phyloP scores from a whole-genome alignment of 2,888 invertebrate genomes.

The Cataglyphis livida region DNA sequence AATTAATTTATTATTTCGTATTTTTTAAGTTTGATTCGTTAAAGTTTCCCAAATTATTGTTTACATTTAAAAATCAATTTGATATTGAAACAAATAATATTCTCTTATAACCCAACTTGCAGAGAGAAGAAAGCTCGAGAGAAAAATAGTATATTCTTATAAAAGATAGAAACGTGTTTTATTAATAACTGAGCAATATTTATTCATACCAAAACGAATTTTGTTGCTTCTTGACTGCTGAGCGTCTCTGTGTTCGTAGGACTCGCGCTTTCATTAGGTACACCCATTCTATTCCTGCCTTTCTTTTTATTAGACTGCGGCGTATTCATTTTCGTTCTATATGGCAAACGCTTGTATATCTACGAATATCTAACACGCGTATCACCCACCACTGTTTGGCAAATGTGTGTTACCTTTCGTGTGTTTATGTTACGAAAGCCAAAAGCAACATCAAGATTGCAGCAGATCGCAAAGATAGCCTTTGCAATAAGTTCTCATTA shows the following conservation, averaged over 20 bases:
- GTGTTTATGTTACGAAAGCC: background rate
- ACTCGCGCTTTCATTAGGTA: conserved; percentile 74
- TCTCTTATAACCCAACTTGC: background rate
- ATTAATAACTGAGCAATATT: background rate
- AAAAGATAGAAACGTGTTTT: background rate
- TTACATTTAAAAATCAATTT: background rate
- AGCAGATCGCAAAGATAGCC: background rate
- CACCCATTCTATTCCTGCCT: conserved; percentile 80
- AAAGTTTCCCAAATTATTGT: background rate
- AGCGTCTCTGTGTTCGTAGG: conserved; percentile 76
- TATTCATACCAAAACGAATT: conserved; percentile 81
- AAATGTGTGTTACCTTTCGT: background rate
- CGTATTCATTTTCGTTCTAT: conserved; percentile 75
- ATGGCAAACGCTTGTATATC: background rate
- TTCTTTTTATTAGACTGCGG: conserved; percentile 83
- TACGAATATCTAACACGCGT: background rate
- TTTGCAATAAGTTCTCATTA: background rate
- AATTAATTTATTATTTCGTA: background rate
- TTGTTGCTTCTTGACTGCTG: conserved; percentile 81
- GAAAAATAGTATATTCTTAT: background rate
- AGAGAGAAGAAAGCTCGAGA: background rate
- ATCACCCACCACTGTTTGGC: background rate
- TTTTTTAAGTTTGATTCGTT: background rate
- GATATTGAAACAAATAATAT: background rate
- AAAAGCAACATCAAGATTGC: too few species aligned